phyloP scores from a whole-genome alignment of 2,113 vertebrate genomes.

The Bombycilla garrulus region DNA sequence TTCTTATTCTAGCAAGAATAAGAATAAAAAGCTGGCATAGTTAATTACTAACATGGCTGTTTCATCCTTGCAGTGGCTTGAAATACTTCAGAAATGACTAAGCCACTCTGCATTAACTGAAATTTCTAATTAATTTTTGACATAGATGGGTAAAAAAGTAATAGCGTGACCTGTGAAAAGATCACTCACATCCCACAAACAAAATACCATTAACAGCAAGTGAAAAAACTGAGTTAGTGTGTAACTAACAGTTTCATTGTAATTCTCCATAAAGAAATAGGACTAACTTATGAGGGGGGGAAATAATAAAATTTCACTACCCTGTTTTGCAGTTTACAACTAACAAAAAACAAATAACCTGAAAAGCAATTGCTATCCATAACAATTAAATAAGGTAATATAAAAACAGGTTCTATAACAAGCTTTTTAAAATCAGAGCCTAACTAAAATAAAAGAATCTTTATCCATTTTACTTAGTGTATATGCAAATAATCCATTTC shows the following conservation, averaged over 20 bases:
- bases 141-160: background rate
- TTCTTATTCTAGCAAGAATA: background rate
- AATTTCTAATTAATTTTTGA: slow-evolving; percentile 50
- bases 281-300: background rate
- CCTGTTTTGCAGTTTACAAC: background rate
- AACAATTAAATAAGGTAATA: background rate
- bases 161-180: background rate
- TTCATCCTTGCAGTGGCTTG: slow-evolving; percentile 1
- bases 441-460: background rate
- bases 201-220: background rate
- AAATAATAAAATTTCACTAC: background rate
- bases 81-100: slow-evolving; percentile 22
- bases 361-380: background rate
- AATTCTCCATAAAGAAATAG: background rate
- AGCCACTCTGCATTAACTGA: background rate
- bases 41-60: slow-evolving; percentile 29
- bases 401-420: background rate
- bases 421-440: background rate
- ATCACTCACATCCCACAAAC: background rate
- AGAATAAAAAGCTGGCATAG: slow-evolving; percentile 1
- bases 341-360: background rate
- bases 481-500: background rate
- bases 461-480: background rate
- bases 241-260: background rate
- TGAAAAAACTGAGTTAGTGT: background rate